phyloP scores from a whole-genome alignment of 2,888 invertebrate species.

The Siphlonurus alternatus region DNA sequence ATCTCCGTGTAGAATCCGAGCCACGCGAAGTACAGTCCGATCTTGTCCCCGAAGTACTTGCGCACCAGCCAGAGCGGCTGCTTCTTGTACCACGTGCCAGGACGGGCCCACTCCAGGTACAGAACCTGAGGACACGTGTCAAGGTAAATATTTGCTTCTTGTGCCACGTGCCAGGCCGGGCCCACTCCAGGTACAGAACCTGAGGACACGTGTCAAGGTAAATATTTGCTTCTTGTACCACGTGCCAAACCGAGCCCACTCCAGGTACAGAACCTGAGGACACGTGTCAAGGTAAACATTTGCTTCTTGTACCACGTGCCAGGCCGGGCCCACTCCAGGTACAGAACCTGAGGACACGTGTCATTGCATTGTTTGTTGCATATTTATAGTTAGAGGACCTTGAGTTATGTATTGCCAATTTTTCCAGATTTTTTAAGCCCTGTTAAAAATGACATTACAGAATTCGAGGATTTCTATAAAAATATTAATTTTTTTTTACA shows the following conservation, averaged over 20 bases:
- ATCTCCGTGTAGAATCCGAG: conserved; percentile 83
- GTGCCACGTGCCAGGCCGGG: conserved; percentile 72
- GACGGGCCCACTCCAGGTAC: conserved; percentile 69
- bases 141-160: too few species aligned
- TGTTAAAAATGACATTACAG: too few species aligned
- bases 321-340: conserved; percentile 72
- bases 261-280: conserved; percentile 20
- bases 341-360: neutral
- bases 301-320: conserved; percentile 83
- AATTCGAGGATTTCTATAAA: too few species aligned
- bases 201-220: too few species aligned
- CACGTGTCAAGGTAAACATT: too few species aligned
- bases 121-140: neutral
- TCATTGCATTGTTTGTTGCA: too few species aligned
- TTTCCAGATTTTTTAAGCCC: too few species aligned
- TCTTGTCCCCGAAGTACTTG: conserved; percentile 83
- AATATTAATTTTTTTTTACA: too few species aligned
- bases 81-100: conserved; percentile 75
- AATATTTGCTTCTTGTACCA: conserved; percentile 93
- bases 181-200: conserved; percentile 53
- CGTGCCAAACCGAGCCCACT: conserved; percentile 80
- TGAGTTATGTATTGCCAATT: too few species aligned
- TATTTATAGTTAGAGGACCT: too few species aligned
- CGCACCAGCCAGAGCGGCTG: conserved; percentile 81
- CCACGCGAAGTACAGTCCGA: conserved; percentile 85